Conservation (phyloP, 2,113 vertebrate genomes). For the Meleagris gallopavo region DNA sequence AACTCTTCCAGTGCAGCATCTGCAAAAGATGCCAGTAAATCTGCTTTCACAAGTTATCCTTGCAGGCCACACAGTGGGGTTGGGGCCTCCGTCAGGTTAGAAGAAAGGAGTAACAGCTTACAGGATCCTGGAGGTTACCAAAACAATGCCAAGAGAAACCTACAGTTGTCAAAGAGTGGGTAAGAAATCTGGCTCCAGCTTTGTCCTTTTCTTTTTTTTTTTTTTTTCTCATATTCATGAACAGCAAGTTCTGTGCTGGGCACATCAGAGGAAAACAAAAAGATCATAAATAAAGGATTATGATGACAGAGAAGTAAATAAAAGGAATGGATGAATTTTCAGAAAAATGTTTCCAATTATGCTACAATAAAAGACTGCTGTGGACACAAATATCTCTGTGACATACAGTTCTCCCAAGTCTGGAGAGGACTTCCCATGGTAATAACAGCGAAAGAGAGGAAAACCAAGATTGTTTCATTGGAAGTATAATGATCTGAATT, state of each 20-base stretch:
- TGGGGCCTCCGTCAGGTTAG: fast-evolving
- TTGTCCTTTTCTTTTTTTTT: not conserved
- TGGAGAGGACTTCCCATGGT: not conserved
- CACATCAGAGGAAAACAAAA: not conserved
- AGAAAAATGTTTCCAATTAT: not conserved
- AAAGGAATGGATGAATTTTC: not conserved
- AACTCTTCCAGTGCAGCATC: not conserved
- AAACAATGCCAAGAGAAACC: not conserved
- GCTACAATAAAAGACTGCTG: not conserved
- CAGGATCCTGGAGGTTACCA: not conserved
- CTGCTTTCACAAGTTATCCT: fast-evolving
- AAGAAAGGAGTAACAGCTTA: not conserved
- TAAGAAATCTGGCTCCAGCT: not conserved
- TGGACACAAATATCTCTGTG: not conserved
- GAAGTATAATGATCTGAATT: not conserved
- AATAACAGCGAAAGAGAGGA: not conserved
- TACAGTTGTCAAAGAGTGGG: not conserved
- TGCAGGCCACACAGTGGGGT: fast-evolving
- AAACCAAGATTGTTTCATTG: not conserved
- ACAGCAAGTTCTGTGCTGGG: not conserved
- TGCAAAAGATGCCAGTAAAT: not conserved
- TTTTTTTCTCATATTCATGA: not conserved
- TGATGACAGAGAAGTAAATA: not conserved
- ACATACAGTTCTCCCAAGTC: not conserved
- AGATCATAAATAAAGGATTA: not conserved